Conservation (phyloP, 2,888 invertebrate species). For the Myopa tessellatipennis region DNA sequence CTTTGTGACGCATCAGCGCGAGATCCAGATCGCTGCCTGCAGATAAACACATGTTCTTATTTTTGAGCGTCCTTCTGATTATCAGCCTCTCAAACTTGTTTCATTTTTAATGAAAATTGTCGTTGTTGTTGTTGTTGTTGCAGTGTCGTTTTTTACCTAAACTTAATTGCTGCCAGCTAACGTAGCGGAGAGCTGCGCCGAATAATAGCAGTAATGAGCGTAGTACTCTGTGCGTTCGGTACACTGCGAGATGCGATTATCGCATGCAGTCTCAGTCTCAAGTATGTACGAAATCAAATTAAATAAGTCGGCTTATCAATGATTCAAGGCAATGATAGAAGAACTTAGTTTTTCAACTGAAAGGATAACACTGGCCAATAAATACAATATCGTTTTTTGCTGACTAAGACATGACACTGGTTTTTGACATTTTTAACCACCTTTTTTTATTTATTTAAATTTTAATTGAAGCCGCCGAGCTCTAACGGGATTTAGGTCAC, state of each 20-base stretch:
- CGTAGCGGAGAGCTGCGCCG: neutral
- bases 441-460: no score
- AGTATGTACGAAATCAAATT: neutral
- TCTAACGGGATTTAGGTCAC: no score
- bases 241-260: neutral
- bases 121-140: conserved; percentile 15
- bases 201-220: no score
- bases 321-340: no score
- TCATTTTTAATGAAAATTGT: conserved; percentile 24
- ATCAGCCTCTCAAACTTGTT: conserved; percentile 2
- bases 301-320: neutral
- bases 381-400: no score
- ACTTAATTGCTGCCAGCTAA: neutral
- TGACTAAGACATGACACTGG: no score
- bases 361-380: no score
- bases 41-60: conserved; percentile 36
- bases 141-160: neutral
- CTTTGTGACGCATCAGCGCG: conserved; percentile 4
- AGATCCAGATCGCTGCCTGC: conserved; percentile 23
- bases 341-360: no score
- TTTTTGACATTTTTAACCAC: no score
- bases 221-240: no score
- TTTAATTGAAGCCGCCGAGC: no score
- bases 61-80: conserved; percentile 9
- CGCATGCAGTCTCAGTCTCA: neutral